phyloP scores from a whole-genome alignment of 2,888 invertebrate species.

The Volucella bombylans region DNA sequence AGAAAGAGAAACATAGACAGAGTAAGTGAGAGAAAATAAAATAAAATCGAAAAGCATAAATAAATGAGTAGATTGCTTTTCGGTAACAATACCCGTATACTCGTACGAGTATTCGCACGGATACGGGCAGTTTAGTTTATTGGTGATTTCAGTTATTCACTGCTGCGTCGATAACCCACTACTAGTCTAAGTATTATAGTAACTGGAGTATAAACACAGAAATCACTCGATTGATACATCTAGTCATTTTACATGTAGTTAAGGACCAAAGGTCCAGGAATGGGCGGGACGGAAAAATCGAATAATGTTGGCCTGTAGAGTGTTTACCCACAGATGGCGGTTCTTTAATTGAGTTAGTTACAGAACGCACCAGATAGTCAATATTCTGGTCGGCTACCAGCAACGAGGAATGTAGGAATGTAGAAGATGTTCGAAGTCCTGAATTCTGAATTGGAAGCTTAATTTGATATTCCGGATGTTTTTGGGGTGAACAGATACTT shows the following conservation, averaged over 20 bases:
- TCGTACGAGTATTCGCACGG: no score
- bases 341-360: conserved; percentile 58
- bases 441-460: no score
- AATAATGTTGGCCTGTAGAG: conserved; percentile 35
- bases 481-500: no score
- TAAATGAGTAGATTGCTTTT: conserved; percentile 51
- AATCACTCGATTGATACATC: neutral
- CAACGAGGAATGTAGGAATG: neutral
- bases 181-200: neutral
- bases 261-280: conserved; percentile 15
- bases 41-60: conserved; percentile 38
- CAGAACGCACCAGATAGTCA: conserved; percentile 3
- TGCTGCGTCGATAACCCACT: conserved; percentile 32
- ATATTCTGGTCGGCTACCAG: conserved; percentile 3
- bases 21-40: conserved; percentile 8
- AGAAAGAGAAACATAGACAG: conserved; percentile 26
- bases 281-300: conserved; percentile 22
- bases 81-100: conserved; percentile 3
- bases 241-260: conserved; percentile 20
- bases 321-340: conserved; percentile 30
- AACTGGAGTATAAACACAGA: conserved; percentile 22
- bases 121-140: conserved; percentile 50
- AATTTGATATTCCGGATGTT: no score
- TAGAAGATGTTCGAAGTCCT: no score
- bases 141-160: conserved; percentile 64